phyloP scores from a whole-genome alignment of 2,797 vertebrate species.

The Lacerta bilineata region DNA sequence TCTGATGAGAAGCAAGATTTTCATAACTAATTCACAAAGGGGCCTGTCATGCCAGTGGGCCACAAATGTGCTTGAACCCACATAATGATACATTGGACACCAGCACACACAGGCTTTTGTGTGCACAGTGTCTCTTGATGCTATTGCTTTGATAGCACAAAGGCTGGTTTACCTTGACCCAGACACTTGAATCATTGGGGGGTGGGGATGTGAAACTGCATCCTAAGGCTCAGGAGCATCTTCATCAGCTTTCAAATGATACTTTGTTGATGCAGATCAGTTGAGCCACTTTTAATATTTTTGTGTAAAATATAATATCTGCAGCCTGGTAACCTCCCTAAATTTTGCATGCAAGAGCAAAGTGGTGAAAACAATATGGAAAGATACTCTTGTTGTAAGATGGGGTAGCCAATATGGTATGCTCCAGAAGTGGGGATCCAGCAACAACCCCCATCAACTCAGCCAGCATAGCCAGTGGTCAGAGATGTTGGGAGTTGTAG shows the following conservation, averaged over 20 bases:
- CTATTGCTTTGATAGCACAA: neutral
- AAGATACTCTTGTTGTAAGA: too few relatives aligned
- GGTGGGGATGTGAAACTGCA: neutral
- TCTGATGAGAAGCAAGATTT: constrained; percentile 1
- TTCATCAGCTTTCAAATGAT: neutral
- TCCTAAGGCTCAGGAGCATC: neutral
- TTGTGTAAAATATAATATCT: too few relatives aligned
- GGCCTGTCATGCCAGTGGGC: neutral
- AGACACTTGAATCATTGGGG: neutral
- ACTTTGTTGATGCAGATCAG: neutral
- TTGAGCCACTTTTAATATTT: neutral
- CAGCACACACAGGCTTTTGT: neutral
- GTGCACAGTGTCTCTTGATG: neutral
- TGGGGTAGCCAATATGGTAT: too few relatives aligned
- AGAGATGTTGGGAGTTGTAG: too few relatives aligned
- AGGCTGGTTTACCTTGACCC: neutral
- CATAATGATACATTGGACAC: neutral
- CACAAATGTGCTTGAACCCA: neutral
- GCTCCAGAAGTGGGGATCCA: too few relatives aligned
- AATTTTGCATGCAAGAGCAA: too few relatives aligned
- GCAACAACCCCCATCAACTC: too few relatives aligned
- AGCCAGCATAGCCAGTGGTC: too few relatives aligned
- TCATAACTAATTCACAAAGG: neutral
- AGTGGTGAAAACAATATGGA: too few relatives aligned
- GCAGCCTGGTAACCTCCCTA: too few relatives aligned